Percentiles rank a stretch among this genome's conserved stretches.
phyloP scores from a whole-genome alignment of 2,113 vertebrate species.

The Odocoileus virginianus region DNA sequence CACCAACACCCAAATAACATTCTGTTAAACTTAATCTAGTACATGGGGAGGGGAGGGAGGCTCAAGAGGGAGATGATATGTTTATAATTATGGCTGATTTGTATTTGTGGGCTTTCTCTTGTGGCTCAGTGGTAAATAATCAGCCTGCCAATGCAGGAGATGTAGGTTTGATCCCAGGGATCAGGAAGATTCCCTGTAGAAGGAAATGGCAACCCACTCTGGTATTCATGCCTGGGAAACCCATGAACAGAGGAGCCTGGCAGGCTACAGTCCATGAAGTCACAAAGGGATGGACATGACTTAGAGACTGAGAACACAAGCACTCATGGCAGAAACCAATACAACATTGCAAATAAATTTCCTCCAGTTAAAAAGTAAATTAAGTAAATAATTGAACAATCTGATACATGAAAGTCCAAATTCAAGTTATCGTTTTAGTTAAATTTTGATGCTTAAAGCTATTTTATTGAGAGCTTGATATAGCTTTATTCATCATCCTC shows the following conservation, averaged over 20 bases:
- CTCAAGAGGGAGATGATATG: neutral
- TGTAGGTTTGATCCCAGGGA: neutral
- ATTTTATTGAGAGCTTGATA: neutral
- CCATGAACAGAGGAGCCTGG: neutral
- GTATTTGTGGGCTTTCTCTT: neutral
- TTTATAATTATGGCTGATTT: neutral
- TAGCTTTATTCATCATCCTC: neutral
- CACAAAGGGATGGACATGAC: neutral
- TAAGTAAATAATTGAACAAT: neutral
- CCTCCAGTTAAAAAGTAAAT: neutral
- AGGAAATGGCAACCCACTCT: neutral
- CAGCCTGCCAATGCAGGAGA: neutral
- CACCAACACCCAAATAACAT: neutral
- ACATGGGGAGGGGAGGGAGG: neutral
- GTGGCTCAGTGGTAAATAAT: neutral
- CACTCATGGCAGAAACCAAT: neutral
- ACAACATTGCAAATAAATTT: neutral
- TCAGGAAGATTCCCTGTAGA: neutral
- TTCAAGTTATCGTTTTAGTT: neutral
- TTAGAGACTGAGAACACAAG: neutral
- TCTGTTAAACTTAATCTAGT: neutral
- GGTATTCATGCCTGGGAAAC: neutral
- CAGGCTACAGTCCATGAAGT: neutral
- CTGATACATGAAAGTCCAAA: neutral
- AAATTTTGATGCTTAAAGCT: neutral